Evolutionary conservation across 2,888 invertebrate species (phyloP).

Genomic region (Pterostichus niger): DNA sequence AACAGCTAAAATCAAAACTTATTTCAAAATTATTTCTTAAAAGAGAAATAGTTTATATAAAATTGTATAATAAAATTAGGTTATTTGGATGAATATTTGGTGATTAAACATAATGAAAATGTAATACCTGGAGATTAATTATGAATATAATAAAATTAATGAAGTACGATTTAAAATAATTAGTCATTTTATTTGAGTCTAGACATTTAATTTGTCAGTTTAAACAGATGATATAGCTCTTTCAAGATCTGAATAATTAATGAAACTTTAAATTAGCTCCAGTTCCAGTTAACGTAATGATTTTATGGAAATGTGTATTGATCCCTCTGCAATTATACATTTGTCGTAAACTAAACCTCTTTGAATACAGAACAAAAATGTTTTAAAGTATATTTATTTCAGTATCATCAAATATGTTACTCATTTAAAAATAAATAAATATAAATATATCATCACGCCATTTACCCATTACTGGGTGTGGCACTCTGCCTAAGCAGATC

Average conservation of each 20-base stretch:
- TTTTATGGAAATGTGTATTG: constrained; percentile 42
- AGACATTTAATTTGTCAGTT: constrained; percentile 46
- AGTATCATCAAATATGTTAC: too few species aligned
- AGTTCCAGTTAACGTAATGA: constrained; percentile 22
- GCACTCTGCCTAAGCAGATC: too few species aligned
- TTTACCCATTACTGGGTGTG: too few species aligned
- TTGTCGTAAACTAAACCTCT: neutral
- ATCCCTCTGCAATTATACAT: neutral
- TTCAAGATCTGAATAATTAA: constrained; percentile 50
- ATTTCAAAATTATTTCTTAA: too few species aligned
- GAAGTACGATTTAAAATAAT: constrained; percentile 15
- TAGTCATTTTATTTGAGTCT: constrained; percentile 50
- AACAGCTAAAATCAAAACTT: too few species aligned
- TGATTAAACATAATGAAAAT: neutral
- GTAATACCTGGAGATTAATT: constrained; percentile 16
- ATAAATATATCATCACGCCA: too few species aligned
- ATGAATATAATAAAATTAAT: constrained; percentile 11
- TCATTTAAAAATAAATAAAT: too few species aligned
- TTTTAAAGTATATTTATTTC: too few species aligned
- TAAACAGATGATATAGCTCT: constrained; percentile 26
- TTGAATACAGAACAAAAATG: too few species aligned
- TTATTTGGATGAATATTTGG: neutral
- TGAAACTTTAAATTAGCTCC: constrained; percentile 14
- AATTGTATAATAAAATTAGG: too few species aligned
- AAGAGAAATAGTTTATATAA: too few species aligned